These are phyloP conservation scores for Machaerirhynchus nigripectus DNA, from an alignment of 2,113 vertebrate genomes.

Conservation along the genomic window DNA sequence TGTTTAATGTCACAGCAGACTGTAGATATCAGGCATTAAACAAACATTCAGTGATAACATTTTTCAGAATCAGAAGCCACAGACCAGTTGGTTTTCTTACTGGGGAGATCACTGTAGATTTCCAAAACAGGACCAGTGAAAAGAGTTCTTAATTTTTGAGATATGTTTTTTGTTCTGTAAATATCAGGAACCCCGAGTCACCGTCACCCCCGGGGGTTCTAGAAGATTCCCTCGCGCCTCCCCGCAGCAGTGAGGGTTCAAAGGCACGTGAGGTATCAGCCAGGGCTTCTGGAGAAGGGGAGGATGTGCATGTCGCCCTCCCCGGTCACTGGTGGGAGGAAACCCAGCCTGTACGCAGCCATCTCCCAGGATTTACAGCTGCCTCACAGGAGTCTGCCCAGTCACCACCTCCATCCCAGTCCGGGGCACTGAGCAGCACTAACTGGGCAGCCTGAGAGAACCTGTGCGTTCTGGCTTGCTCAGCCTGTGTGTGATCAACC, in stretches of 20 bases:
- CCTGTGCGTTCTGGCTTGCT: neutral
- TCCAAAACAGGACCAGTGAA: neutral
- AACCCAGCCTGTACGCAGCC: rapidly evolving
- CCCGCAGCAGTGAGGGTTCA: neutral
- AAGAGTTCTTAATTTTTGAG: neutral
- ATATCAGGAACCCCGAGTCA: rapidly evolving
- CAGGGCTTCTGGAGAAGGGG: rapidly evolving
- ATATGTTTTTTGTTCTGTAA: neutral
- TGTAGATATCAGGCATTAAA: neutral
- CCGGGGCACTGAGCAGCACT: rapidly evolving
- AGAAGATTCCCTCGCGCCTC: rapidly evolving
- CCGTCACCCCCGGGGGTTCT: neutral
- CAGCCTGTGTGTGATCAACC: neutral
- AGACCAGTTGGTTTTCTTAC: neutral
- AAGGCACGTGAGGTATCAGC: neutral
- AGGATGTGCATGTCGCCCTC: rapidly evolving
- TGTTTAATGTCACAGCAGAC: neutral
- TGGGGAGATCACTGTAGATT: neutral
- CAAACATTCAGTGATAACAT: neutral
- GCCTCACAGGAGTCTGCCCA: rapidly evolving
- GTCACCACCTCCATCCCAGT: rapidly evolving
- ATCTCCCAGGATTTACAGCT: neutral
- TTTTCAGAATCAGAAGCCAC: neutral
- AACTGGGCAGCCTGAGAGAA: neutral
- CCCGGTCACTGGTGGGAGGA: rapidly evolving